Percentiles rank a stretch among this genome's conserved stretches.
These are phyloP conservation scores for Danaus plexippus DNA, from an alignment of 1,140 invertebrate species.

Conservation along the genomic window DNA sequence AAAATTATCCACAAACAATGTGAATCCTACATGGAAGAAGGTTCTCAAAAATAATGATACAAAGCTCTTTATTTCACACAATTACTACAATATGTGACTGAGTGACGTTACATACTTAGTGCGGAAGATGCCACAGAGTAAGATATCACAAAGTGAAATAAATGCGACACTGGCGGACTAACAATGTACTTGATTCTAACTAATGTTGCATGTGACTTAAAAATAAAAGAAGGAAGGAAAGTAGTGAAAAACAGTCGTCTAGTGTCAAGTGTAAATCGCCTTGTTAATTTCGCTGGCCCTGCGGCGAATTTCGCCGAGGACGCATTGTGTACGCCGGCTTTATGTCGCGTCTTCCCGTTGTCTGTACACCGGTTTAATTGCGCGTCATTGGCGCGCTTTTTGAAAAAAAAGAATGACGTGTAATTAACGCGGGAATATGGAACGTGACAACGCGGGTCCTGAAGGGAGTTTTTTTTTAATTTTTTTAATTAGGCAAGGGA, in stretches of 20 bases:
- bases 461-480: constrained; percentile 62
- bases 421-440: constrained; percentile 71
- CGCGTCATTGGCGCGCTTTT: constrained; percentile 70
- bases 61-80: constrained; percentile 67
- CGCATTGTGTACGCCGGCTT: constrained; percentile 68
- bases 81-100: constrained; percentile 47
- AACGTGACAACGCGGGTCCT: constrained; percentile 68
- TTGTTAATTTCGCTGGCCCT: constrained; percentile 69
- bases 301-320: constrained; percentile 69
- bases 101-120: constrained; percentile 22
- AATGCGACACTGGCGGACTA: constrained; percentile 20
- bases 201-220: constrained; percentile 27
- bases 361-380: constrained; percentile 70
- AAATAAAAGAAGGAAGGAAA: constrained; percentile 38
- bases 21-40: constrained; percentile 32
- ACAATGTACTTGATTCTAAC: constrained; percentile 11
- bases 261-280: constrained; percentile 71
- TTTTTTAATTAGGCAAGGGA: constrained; percentile 68
- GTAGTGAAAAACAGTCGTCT: constrained; percentile 64
- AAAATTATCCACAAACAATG: constrained; percentile 47
- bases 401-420: constrained; percentile 70
- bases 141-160: constrained; percentile 13
- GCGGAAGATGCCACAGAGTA: constrained; percentile 35
- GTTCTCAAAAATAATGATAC: constrained; percentile 60
- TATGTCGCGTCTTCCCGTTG: constrained; percentile 70